phyloP scores from a whole-genome alignment of 1,140 invertebrate genomes.

The Trichoplusia ni region DNA sequence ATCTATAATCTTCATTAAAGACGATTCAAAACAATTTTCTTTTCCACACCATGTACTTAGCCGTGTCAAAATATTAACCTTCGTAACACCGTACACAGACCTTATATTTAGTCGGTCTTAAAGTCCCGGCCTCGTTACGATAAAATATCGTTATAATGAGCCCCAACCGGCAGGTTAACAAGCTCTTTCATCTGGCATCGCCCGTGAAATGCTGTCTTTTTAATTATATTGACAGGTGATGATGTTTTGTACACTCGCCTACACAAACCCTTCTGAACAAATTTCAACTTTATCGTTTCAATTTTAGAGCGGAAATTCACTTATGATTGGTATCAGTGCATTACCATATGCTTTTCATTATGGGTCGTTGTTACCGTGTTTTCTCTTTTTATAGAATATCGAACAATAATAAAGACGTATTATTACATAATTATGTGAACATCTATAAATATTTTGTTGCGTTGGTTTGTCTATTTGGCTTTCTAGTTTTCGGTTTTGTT shows the following conservation, averaged over 20 bases:
- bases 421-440: conserved; percentile 17
- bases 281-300: neutral
- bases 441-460: conserved; percentile 8
- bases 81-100: neutral
- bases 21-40: conserved; percentile 25
- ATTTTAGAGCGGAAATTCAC: neutral
- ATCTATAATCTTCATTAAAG: conserved; percentile 12
- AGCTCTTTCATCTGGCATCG: conserved; percentile 56
- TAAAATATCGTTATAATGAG: conserved; percentile 60
- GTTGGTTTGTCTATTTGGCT: neutral
- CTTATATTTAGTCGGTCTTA: conserved; percentile 32
- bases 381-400: conserved; percentile 26
- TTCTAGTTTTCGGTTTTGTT: neutral
- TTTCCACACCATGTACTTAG: neutral
- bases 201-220: conserved; percentile 57
- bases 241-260: conserved; percentile 36
- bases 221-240: conserved; percentile 67
- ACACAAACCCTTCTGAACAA: neutral
- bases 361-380: conserved; percentile 5
- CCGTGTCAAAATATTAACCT: conserved; percentile 31
- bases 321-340: neutral
- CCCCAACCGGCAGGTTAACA: conserved; percentile 50
- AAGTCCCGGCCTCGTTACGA: conserved; percentile 50
- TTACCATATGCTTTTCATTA: conserved; percentile 11
- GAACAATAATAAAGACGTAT: conserved; percentile 16